Conservation (phyloP, 2,888 invertebrate genomes). For the Sinodicranocentrus sp. region DNA sequence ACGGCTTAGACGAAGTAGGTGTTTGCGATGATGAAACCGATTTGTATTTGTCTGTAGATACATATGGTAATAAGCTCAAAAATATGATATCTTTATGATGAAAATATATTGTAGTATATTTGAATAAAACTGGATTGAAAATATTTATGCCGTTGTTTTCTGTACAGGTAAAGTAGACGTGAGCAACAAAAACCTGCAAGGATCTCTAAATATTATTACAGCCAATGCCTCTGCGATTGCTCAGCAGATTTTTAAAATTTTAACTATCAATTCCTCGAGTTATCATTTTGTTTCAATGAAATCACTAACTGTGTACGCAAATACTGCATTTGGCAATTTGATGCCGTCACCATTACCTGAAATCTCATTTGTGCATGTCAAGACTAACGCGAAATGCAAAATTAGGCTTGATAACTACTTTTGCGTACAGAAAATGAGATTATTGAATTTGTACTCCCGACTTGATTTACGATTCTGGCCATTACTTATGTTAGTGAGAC, state of each 20-base stretch:
- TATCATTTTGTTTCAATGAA: conserved; percentile 47
- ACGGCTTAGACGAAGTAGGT: conserved; percentile 52
- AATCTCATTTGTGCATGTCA: conserved; percentile 49
- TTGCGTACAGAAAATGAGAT: conserved; percentile 46
- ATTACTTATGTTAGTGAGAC: conserved; percentile 40
- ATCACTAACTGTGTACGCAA: conserved; percentile 36
- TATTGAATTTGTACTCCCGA: conserved; percentile 49
- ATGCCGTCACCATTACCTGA: conserved; percentile 59
- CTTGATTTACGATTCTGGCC: conserved; percentile 56
- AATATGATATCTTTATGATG: neutral
- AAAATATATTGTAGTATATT: no score
- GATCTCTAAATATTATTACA: conserved; percentile 11
- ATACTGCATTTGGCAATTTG: conserved; percentile 49
- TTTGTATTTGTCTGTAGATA: conserved; percentile 53
- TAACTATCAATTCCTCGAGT: conserved; percentile 35
- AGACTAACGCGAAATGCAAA: conserved; percentile 44
- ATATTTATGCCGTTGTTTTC: neutral
- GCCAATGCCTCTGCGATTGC: conserved; percentile 8
- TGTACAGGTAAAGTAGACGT: conserved; percentile 46
- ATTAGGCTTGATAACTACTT: conserved; percentile 60
- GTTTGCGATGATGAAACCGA: conserved; percentile 23
- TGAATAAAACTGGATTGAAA: no score
- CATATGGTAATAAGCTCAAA: conserved; percentile 43
- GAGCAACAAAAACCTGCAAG: conserved; percentile 25
- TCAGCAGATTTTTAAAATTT: conserved; percentile 48